These are phyloP conservation scores for Tetanocera ferruginea DNA, from an alignment of 2,888 invertebrate species.

Conservation along the genomic window DNA sequence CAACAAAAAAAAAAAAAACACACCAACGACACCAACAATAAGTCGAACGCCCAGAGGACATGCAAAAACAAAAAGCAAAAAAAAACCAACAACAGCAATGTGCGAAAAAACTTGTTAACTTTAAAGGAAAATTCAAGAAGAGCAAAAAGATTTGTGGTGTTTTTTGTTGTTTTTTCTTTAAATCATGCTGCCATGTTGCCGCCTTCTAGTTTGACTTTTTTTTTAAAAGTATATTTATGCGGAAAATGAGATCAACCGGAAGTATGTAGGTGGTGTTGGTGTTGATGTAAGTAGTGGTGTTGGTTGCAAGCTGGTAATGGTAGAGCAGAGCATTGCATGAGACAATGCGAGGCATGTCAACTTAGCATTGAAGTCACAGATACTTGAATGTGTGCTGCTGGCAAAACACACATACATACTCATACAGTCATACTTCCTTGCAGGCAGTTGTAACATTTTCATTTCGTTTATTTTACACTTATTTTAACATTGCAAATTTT, in stretches of 20 bases:
- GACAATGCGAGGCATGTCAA: background rate
- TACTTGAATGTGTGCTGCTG: background rate
- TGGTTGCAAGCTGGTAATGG: background rate
- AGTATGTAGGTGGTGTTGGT: background rate
- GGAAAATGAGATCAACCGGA: conserved; percentile 21
- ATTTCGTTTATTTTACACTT: background rate
- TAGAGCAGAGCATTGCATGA: background rate
- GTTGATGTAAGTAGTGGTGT: background rate
- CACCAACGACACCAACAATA: background rate
- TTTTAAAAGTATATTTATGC: background rate
- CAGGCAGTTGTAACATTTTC: background rate
- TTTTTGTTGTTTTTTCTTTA: background rate
- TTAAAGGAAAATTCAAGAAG: background rate
- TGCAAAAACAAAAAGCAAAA: background rate
- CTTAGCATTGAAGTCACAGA: background rate
- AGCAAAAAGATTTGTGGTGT: background rate
- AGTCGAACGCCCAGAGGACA: background rate
- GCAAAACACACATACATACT: conserved; percentile 12
- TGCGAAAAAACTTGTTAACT: background rate
- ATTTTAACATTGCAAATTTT: background rate
- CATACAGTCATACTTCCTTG: background rate
- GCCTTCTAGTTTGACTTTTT: background rate
- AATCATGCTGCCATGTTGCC: background rate
- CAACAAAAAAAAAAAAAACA: background rate
- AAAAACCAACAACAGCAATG: background rate